Evolutionary conservation across 2,113 vertebrate species (phyloP), one percentile per base, ranked within the genome.

Genomic region (Hippotragus niger): DNA sequence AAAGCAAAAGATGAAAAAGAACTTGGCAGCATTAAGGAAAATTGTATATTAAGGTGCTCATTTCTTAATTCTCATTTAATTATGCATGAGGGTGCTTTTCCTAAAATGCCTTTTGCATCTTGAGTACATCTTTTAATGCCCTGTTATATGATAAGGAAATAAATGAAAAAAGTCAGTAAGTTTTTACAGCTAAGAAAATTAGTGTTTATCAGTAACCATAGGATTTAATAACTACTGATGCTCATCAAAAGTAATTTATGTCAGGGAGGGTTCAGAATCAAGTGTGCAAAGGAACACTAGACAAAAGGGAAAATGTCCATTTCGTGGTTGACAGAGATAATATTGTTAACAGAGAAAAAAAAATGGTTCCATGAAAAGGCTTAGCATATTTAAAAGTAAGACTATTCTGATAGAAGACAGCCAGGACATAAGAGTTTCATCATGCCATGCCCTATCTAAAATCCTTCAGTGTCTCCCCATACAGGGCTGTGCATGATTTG

Each of bases 371-470:
- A 31, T 67, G 88, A 89, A 95, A 74, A 31, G 29, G 52, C 25
- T 82, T 52, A 81, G 43, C 19, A 17, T 31, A 83, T 94, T 98
- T 96, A 53, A 82, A 96, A 94, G 15, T 90, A 85, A 91, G 91
- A 47, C 6, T 17, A 33, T 47, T 89, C 31, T 78, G 36, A 88
- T 13, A 86, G 17, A 95, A 90, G 45, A 88, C 57, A 91, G 53
- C 45, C 14, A 58, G 0, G 29, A 3, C 4, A 86, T 55, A 13
- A 45, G 93, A 52, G 1, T 50, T 94, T 64, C 5, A 58, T 45
- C 64, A 57, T 67, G 21, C 7, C 9, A 6, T 43, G 25, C 19
- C 9, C 16, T 25, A 58, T 14, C 23, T 33, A 95, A 95, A 90
- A 74, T 19, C 31, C 55, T 81, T 62, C 23, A 36, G 14, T 17